phyloP scores from a whole-genome alignment of 2,888 invertebrate genomes.

The Epinotia nisella region DNA sequence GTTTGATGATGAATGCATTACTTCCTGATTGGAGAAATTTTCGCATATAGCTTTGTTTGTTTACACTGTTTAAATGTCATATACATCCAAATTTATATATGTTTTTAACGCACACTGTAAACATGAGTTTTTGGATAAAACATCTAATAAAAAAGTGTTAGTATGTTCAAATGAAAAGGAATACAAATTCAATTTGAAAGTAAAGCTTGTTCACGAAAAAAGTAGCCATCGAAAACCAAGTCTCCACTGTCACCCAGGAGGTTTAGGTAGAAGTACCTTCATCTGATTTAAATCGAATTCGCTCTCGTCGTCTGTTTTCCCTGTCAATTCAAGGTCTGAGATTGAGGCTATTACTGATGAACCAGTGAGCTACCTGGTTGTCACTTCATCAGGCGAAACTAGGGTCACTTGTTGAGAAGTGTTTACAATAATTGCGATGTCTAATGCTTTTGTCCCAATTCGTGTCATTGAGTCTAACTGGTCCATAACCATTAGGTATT shows the following conservation, averaged over 20 bases:
- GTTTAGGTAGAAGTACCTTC: too few relatives aligned
- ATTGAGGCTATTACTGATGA: background rate
- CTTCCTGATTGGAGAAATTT: background rate
- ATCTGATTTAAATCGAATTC: too few relatives aligned
- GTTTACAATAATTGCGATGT: conserved; percentile 10
- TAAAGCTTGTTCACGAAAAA: too few relatives aligned
- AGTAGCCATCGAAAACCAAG: too few relatives aligned
- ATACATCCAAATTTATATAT: too few relatives aligned
- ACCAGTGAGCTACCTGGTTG: background rate
- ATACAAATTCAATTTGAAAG: too few relatives aligned
- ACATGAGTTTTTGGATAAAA: too few relatives aligned
- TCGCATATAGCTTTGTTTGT: background rate
- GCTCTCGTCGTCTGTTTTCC: background rate
- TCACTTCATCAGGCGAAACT: background rate
- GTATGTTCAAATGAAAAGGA: too few relatives aligned
- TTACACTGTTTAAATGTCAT: too few relatives aligned
- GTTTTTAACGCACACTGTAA: too few relatives aligned
- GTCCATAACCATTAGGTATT: conserved; percentile 6
- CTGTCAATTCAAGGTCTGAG: background rate
- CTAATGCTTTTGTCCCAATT: conserved; percentile 12
- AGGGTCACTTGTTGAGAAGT: background rate
- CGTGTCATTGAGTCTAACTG: background rate
- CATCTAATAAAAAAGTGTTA: too few relatives aligned
- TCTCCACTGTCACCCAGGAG: too few relatives aligned
- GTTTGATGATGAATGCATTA: conserved; percentile 3